These are phyloP conservation scores for Hypolimnas misippus DNA, from an alignment of 2,888 invertebrate species.

Conservation along the genomic window DNA sequence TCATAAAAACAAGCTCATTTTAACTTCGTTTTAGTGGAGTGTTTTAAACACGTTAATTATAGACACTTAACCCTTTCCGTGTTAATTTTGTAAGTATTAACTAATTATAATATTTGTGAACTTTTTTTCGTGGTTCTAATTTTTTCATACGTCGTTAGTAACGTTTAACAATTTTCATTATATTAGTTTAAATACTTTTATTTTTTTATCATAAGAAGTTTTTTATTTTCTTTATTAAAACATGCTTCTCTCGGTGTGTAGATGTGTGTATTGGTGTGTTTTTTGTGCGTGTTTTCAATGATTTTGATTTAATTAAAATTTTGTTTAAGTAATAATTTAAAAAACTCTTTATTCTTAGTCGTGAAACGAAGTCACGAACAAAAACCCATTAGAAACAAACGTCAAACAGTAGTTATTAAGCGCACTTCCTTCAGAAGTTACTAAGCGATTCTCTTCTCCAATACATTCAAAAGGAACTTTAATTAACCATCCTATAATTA, in stretches of 20 bases:
- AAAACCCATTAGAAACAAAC: not conserved
- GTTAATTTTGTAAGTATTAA: not conserved
- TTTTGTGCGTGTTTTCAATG: not conserved
- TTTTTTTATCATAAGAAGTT: too few relatives aligned
- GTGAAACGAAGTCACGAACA: not conserved
- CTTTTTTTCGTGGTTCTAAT: too few relatives aligned
- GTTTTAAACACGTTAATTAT: constrained; percentile 1
- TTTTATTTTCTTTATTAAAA: too few relatives aligned
- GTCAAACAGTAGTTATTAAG: not conserved
- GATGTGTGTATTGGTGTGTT: too few relatives aligned
- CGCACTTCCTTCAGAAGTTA: not conserved
- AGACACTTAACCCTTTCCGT: not conserved
- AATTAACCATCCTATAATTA: constrained; percentile 24
- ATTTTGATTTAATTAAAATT: too few relatives aligned
- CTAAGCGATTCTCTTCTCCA: not conserved
- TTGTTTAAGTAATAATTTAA: not conserved
- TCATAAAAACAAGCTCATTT: constrained; percentile 10
- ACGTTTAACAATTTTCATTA: too few relatives aligned
- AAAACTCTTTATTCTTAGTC: not conserved
- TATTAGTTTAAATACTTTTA: too few relatives aligned
- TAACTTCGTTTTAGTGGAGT: constrained; percentile 8
- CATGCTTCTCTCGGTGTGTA: too few relatives aligned
- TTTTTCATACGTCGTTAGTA: too few relatives aligned
- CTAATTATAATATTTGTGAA: not conserved
- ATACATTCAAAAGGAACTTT: constrained; percentile 6